Percentiles rank a stretch among this genome's conserved stretches.
phyloP scores from a whole-genome alignment of 2,797 vertebrate genomes.

The Huso huso region DNA sequence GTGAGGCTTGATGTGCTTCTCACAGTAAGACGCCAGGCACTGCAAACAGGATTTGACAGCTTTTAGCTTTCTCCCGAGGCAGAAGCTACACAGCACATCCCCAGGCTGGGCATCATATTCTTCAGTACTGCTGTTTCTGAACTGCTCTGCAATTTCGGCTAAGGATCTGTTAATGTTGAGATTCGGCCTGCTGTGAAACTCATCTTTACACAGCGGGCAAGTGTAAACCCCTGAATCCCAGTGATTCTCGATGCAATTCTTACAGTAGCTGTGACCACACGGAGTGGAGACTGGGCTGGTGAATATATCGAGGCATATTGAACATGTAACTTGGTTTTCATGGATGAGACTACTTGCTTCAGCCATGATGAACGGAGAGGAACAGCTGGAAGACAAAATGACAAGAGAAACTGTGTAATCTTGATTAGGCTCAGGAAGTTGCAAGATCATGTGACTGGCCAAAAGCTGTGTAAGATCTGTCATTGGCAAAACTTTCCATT shows the following conservation, averaged over 20 bases:
- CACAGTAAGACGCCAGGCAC: conserved; percentile 50
- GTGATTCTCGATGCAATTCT: conserved; percentile 20
- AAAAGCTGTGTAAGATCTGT: too few species aligned
- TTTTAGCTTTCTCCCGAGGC: conserved; percentile 25
- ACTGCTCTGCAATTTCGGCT: conserved; percentile 11
- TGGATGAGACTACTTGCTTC: too few species aligned
- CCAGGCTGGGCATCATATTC: neutral
- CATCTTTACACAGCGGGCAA: conserved; percentile 42
- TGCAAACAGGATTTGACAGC: conserved; percentile 52
- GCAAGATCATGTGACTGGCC: too few species aligned
- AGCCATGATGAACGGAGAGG: too few species aligned
- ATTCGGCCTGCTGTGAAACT: fast-evolving
- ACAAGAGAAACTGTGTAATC: too few species aligned
- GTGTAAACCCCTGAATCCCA: fast-evolving
- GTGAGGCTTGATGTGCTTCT: conserved; percentile 39
- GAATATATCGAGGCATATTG: conserved; percentile 40
- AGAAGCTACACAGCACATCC: conserved; percentile 47
- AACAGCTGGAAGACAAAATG: too few species aligned
- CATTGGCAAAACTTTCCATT: too few species aligned
- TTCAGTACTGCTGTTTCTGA: fast-evolving
- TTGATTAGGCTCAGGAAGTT: too few species aligned
- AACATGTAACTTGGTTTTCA: conserved; percentile 31
- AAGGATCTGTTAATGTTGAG: conserved; percentile 36
- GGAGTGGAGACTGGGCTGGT: conserved; percentile 38
- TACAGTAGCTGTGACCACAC: conserved; percentile 54